Percentiles rank a stretch among this genome's conserved stretches.
Evolutionary conservation across 2,888 invertebrate genomes (phyloP).

Genomic region (Coecobrya sp.): DNA sequence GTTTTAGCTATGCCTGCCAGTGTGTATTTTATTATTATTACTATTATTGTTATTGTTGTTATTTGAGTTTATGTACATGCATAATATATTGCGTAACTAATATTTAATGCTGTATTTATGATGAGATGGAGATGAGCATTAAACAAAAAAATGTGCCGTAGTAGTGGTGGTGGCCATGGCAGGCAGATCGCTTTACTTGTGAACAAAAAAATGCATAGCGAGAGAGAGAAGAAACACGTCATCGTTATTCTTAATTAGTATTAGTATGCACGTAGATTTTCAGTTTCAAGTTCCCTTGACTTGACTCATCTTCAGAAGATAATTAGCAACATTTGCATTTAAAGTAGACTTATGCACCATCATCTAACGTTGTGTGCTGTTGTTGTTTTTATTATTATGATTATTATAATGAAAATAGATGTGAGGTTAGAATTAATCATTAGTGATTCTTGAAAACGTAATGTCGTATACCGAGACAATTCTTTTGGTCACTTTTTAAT

Average conservation of each 20-base stretch:
- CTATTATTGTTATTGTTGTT: slow-evolving; percentile 8
- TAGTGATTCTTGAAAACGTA: no score
- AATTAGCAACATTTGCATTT: not conserved
- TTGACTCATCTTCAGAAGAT: slow-evolving; percentile 12
- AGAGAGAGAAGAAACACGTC: not conserved
- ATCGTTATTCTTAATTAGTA: slow-evolving; percentile 24
- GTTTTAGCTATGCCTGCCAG: not conserved
- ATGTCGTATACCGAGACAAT: no score
- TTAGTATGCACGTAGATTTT: not conserved
- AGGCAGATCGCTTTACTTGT: not conserved
- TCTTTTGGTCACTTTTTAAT: no score
- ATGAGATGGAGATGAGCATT: not conserved
- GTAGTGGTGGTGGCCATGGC: not conserved
- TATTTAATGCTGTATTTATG: not conserved
- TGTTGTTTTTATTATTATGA: not conserved
- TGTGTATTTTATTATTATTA: not conserved
- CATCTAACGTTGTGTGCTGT: not conserved
- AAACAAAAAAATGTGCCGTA: not conserved
- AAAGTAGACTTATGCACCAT: not conserved
- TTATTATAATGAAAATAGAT: not conserved
- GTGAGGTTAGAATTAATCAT: no score
- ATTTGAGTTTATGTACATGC: slow-evolving; percentile 21
- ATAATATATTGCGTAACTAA: not conserved
- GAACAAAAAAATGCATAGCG: not conserved
- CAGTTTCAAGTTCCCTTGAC: not conserved